Evolutionary conservation across 2,113 vertebrate species (phyloP).

Genomic region (Varanus komodoensis): DNA sequence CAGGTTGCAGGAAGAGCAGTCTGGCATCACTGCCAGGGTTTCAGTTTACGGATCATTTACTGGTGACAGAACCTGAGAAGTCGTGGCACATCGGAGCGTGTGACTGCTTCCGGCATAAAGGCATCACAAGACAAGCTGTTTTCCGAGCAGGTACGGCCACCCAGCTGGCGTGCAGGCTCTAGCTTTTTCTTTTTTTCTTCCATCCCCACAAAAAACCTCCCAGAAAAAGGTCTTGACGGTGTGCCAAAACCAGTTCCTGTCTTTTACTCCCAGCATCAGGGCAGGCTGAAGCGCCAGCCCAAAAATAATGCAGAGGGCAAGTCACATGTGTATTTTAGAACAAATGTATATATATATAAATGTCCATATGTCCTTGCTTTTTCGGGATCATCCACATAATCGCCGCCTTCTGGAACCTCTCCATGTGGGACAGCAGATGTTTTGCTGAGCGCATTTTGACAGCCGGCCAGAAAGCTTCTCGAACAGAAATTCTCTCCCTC

Average conservation of each 20-base stretch:
- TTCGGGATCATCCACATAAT: slow-evolving; percentile 4
- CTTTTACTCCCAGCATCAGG: background rate
- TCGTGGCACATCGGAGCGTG: too few species aligned
- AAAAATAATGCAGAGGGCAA: background rate
- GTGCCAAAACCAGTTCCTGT: background rate
- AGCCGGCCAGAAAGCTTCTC: background rate
- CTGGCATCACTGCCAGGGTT: too few species aligned
- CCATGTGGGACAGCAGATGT: background rate
- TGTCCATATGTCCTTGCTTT: background rate
- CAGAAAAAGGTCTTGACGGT: background rate
- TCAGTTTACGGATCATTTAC: too few species aligned
- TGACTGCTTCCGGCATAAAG: too few species aligned
- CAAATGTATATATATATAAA: background rate
- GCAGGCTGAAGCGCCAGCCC: background rate
- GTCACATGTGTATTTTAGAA: background rate
- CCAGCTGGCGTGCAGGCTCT: too few species aligned
- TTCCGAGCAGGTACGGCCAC: too few species aligned
- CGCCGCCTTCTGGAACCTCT: background rate
- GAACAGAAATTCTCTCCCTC: background rate
- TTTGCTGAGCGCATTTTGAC: background rate
- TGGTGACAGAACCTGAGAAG: too few species aligned
- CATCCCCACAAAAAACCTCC: too few species aligned
- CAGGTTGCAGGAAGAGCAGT: too few species aligned
- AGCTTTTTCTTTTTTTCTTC: too few species aligned
- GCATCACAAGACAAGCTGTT: too few species aligned